Base-by-base conservation (phyloP, 2,888 invertebrate species). In the Hyposoter dolosus region DNA sequence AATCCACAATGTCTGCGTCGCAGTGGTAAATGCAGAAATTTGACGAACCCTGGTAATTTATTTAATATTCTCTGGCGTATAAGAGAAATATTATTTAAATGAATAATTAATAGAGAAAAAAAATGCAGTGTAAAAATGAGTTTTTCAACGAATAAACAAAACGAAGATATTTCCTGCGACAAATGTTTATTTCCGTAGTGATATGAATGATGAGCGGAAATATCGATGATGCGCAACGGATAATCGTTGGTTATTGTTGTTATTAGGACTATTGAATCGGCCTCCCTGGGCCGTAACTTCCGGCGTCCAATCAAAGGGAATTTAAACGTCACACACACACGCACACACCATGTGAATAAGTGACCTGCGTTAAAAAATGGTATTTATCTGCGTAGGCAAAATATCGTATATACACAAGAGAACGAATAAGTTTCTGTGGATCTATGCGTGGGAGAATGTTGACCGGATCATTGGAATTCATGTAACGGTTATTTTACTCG, bases 381-480 rank as follows among this genome's bases (percentile, higher is more conserved):
- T 35, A 71, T 32, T 35, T 45, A 35, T 76, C 32, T 80, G 86
- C 86, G 82, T 83, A 86, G 85, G 79, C 77, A 72, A 76, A 75
- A 75, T 68, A 19, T 17, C 53, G 32, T 28, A 75, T 23, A 40
- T 43, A 63, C 32, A 45, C 43, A 78, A 47, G 28, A n/a, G 68
- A 19, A 47, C 23, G 23, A 19, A 56, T 56, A 82, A 15, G 63
- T 75, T 74, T 66, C 40, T 78, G 56, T 60, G 17, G 43, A 56
- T 78, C 68, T 74, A 77, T 88, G 88, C 88, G 89, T 89, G 89
- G 89, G 89, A 88, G 89, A 85, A 79, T 84, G 86, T 84, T 88
- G 87, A 89, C 89, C 89, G 88, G 82, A 88, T 84, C 83, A 89
- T 87, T 87, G 89, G 89, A 89, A 89, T 89, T 86, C 87, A 85